phyloP scores from a whole-genome alignment of 2,888 invertebrate species.

The Apamea epomidion region DNA sequence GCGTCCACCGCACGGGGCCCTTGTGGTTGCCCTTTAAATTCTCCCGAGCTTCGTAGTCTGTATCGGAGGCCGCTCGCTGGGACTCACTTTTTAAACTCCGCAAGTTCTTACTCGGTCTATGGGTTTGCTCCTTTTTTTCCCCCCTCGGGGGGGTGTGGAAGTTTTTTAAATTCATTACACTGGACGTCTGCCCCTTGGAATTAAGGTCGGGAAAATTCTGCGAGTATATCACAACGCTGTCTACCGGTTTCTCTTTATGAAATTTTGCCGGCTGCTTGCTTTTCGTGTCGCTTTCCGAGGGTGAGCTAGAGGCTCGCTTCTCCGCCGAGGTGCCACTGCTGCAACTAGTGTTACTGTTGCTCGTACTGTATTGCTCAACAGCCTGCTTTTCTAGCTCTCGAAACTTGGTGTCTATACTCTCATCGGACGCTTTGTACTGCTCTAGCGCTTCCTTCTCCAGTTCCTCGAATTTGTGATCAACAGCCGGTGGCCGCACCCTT shows the following conservation, averaged over 20 bases:
- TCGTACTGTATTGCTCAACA: constrained; percentile 91
- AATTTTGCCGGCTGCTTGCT: constrained; percentile 81
- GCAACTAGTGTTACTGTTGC: constrained; percentile 88
- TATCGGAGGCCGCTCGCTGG: constrained; percentile 85
- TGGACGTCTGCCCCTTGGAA: constrained; percentile 80
- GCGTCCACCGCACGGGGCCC: constrained; percentile 82
- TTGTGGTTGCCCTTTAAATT: constrained; percentile 77
- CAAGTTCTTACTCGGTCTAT: constrained; percentile 78
- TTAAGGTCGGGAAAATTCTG: constrained; percentile 87
- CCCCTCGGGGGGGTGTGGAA: constrained; percentile 89
- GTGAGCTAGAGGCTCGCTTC: constrained; percentile 75
- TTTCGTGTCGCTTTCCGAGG: constrained; percentile 75
- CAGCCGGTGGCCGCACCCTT: constrained; percentile 78
- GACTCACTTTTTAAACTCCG: constrained; percentile 79
- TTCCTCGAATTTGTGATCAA: constrained; percentile 88
- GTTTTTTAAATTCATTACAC: constrained; percentile 89
- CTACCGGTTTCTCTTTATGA: constrained; percentile 85
- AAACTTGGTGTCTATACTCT: constrained; percentile 90
- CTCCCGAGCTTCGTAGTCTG: constrained; percentile 84
- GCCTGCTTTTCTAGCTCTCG: constrained; percentile 92
- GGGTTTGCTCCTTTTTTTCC: constrained; percentile 87
- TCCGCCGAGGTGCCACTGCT: constrained; percentile 85
- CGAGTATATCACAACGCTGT: constrained; percentile 86
- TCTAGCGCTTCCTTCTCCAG: constrained; percentile 91
- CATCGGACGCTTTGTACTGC: constrained; percentile 90